Evolutionary conservation across 2,888 invertebrate species (phyloP).

Genomic region (Adineta ricciae): DNA sequence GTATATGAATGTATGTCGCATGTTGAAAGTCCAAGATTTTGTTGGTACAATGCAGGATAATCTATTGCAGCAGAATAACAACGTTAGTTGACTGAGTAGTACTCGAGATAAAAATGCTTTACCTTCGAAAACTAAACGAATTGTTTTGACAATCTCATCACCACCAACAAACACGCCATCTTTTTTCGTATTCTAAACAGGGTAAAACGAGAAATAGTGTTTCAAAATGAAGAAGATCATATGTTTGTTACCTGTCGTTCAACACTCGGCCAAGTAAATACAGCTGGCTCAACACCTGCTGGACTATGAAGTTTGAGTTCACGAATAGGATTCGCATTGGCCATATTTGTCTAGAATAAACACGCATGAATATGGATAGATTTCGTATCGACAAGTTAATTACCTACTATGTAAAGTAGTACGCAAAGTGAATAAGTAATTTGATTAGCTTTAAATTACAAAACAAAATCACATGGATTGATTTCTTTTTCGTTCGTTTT

Average conservation of each 20-base stretch:
- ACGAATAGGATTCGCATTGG: background rate
- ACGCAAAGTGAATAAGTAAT: too few species aligned
- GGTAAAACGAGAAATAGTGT: background rate
- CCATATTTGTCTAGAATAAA: background rate
- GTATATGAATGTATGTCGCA: conserved; percentile 56
- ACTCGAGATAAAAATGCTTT: background rate
- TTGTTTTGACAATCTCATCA: conserved; percentile 14
- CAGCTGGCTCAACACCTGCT: conserved; percentile 85
- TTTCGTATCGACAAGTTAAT: too few species aligned
- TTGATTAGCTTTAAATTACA: too few species aligned
- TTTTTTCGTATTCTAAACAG: background rate
- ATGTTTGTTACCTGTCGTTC: conserved; percentile 8
- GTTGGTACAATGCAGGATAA: conserved; percentile 2
- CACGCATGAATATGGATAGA: too few species aligned
- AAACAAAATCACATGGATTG: too few species aligned
- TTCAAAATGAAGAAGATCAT: too few species aligned
- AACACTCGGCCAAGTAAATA: conserved; percentile 81
- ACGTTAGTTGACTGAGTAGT: background rate
- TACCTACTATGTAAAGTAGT: too few species aligned
- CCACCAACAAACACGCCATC: conserved; percentile 20
- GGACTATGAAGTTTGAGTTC: conserved; percentile 92
- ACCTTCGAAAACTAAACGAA: background rate
- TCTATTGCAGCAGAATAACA: background rate
- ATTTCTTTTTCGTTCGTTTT: too few species aligned
- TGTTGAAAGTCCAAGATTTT: background rate